Evolutionary conservation across 30 jellyfish, hydroid and myxozoan genomes (phyloP), one percentile per base, ranked within the genome.

Genomic region (Sanderia malayensis): DNA sequence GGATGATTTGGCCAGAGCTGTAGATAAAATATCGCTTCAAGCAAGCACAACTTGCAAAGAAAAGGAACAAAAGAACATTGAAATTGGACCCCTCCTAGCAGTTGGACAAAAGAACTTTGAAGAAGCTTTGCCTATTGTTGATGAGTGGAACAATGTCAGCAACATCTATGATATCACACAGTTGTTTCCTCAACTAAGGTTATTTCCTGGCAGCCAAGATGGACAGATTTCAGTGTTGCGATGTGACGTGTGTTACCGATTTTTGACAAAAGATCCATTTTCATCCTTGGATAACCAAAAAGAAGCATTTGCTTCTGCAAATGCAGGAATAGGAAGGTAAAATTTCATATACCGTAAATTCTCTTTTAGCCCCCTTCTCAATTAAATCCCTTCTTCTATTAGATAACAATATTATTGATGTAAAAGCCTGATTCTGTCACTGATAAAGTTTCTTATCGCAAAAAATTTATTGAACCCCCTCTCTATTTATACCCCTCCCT

Each of bases 71-170:
- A 41, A 41, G 55, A 41, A 41, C 55, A 41, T 41, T 41, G 55
- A 41, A 41, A 8, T 41, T 41, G 55, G 55, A 41, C 55, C 55
- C 55, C 55, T 41, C 15, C 55, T 41, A 41, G 55, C 55, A 41
- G 55, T 41, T 8, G 55, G 55, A 41, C 8, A 41, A 41, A 41
- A 15, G 55, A 41, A 41, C 8, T 41, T 41, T 41, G 55, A 41
- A 41, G 55, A 41, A 41, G 55, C 55, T 41, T 15, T 41, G 55
- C 55, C 55, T 41, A 41, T 41, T 41, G 55, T 41, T 41, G 55
- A 15, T 41, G 55, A 41, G 55, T 41, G 55, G 55, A 41, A 41
- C 55, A 41, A 41, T 15, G 55, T 41, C 55, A 41, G 55, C 55
- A 41, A 41, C 55, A 41, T 41, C 55, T 41, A 41, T 41, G 55